Evolutionary conservation across 2,888 invertebrate species (phyloP), one percentile per base, ranked within the genome.

Genomic region (Tricholauxania praeusta): DNA sequence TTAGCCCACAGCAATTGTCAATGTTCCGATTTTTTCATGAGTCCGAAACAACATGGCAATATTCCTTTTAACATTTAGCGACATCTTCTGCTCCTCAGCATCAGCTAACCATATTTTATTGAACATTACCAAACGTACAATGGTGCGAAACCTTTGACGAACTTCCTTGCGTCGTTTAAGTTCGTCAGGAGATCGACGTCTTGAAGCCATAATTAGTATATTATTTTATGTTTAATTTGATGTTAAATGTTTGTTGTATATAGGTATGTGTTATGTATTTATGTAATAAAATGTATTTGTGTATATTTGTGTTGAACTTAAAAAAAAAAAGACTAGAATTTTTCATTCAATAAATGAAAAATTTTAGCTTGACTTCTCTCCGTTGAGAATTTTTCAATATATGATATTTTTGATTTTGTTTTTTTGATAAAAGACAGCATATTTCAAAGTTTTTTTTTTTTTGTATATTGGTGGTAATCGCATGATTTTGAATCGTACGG

Each of bases 121-220:
- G 10, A 89, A 88, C 78, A 91, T 88, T 0, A 90, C 91, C 76
- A 89, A 80, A 1, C 91, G 89, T 0, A 89, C 89, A 1, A 90
- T 77, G 1, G 90, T 90, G 60, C 89, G 89, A 77, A 92, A 92
- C 71, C 88, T 85, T 75, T 89, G 88, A 83, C 89, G 89, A 0
- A 90, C 89, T 17, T 82, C 83, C 69, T 89, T 88, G 74, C 88
- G 89, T 73, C 81, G 84, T 71, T 74, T 77, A 0, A 69, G 7
- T 12, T 75, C 80, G 7, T 75, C 76, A 3, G 66, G 68, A 2
- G 78, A 78, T 2, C 51, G 57, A 6, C 82, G 82, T 32, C 74
- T 81, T 0, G 79, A 74, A 10, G 74, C 22, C 67, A 80, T 64
- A 53, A 74, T 49, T 48, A 39, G 39, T 10, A 39, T 8, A 39